A percentile compares a stretch with the other conserved stretches of the same genome.
phyloP scores from a whole-genome alignment of 1,140 invertebrate species.

The Drosophila carrolli region DNA sequence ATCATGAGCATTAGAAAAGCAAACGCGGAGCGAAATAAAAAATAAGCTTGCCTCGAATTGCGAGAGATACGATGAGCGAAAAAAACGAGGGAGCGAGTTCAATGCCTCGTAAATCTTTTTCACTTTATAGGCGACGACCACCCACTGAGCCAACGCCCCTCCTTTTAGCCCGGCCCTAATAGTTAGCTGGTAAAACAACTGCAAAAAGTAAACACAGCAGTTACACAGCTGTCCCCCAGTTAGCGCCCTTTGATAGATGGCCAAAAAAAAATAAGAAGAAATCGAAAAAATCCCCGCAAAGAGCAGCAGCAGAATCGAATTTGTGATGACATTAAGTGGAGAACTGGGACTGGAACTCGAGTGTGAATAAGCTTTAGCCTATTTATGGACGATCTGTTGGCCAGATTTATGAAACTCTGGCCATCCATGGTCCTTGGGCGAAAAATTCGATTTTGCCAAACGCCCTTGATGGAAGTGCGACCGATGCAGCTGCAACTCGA shows the following conservation, averaged over 20 bases:
- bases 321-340: constrained; percentile 37
- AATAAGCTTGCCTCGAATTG: not conserved
- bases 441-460: constrained; percentile 15
- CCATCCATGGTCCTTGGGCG: not conserved
- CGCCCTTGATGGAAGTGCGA: constrained; percentile 18
- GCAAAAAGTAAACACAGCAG: constrained; percentile 21
- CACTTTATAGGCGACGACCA: constrained; percentile 27
- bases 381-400: constrained; percentile 30
- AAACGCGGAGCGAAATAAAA: constrained; percentile 26
- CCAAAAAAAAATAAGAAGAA: constrained; percentile 3
- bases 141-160: constrained; percentile 16
- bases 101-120: constrained; percentile 67
- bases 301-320: constrained; percentile 13
- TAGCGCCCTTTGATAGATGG: constrained; percentile 46
- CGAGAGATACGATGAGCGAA: constrained; percentile 4
- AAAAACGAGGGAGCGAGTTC: constrained; percentile 33
- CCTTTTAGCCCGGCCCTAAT: constrained; percentile 44
- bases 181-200: constrained; percentile 23
- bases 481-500: constrained; percentile 30
- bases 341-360: not conserved
- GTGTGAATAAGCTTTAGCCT: constrained; percentile 49
- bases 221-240: constrained; percentile 42
- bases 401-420: constrained; percentile 34
- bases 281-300: not conserved
- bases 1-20: constrained; percentile 21